Evolutionary conservation across 2,113 vertebrate genomes (phyloP).

Genomic region (Henicopernis longicauda): DNA sequence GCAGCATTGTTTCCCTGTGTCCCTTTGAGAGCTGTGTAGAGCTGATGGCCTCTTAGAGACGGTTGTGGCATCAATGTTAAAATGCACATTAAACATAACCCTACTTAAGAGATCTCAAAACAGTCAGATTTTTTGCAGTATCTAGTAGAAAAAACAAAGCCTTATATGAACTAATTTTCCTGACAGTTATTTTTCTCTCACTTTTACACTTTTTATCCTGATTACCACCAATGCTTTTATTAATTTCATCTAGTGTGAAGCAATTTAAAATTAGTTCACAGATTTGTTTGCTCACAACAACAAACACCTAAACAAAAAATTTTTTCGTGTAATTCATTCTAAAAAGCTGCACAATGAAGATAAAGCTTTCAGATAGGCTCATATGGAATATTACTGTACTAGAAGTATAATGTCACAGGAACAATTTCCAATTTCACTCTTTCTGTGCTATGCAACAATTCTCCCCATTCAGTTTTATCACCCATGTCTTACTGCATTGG

Average conservation of each 20-base stretch:
- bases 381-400: background rate
- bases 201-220: background rate
- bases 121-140: background rate
- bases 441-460: background rate
- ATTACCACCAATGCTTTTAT: background rate
- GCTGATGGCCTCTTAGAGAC: background rate
- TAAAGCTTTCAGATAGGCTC: background rate
- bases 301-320: background rate
- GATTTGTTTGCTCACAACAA: background rate
- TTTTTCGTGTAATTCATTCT: background rate
- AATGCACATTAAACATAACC: background rate
- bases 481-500: background rate
- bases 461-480: constrained; percentile 29
- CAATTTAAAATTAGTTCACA: background rate
- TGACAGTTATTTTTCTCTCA: background rate
- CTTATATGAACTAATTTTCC: background rate
- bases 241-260: background rate
- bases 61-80: background rate
- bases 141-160: background rate
- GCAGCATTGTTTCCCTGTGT: background rate
- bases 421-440: background rate
- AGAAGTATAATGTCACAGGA: background rate
- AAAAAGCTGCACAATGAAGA: background rate
- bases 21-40: background rate
- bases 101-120: background rate